Evolutionary conservation across 2,888 invertebrate species (phyloP).

Genomic region (Hyposoter dolosus): DNA sequence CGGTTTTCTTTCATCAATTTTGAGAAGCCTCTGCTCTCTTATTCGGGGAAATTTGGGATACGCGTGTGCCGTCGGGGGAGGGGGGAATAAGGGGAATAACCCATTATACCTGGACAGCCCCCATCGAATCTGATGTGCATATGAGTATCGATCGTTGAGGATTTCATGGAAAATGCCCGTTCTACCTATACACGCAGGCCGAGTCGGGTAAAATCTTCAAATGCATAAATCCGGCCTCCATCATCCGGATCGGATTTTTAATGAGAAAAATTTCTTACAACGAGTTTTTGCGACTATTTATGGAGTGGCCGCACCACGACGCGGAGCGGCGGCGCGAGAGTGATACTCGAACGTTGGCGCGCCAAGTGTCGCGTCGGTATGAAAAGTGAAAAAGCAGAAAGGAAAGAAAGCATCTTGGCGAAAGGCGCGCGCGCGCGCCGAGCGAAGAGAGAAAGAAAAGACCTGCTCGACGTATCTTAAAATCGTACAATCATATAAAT

Average conservation of each 20-base stretch:
- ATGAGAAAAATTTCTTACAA: neutral
- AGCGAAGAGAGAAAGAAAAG: neutral
- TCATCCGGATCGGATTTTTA: neutral
- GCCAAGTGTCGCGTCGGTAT: neutral
- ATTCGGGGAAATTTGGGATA: too few species aligned
- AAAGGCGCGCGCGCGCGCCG: neutral
- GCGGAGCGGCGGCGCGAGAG: neutral
- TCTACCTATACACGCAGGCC: too few species aligned
- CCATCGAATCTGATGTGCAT: too few species aligned
- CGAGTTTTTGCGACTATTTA: neutral
- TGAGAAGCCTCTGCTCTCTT: too few species aligned
- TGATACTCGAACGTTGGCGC: slow-evolving; percentile 14
- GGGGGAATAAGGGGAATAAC: too few species aligned
- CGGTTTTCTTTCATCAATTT: too few species aligned
- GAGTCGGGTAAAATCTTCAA: too few species aligned
- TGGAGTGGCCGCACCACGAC: neutral
- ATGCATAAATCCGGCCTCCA: too few species aligned
- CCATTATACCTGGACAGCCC: too few species aligned
- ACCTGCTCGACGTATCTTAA: neutral
- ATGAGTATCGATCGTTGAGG: too few species aligned
- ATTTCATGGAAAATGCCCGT: too few species aligned
- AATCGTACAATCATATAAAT: slow-evolving; percentile 9
- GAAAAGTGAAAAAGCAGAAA: neutral
- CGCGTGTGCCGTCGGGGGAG: too few species aligned
- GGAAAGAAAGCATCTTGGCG: neutral